phyloP scores from a whole-genome alignment of 2,797 vertebrate genomes.

The Philypnodon macrostomus region DNA sequence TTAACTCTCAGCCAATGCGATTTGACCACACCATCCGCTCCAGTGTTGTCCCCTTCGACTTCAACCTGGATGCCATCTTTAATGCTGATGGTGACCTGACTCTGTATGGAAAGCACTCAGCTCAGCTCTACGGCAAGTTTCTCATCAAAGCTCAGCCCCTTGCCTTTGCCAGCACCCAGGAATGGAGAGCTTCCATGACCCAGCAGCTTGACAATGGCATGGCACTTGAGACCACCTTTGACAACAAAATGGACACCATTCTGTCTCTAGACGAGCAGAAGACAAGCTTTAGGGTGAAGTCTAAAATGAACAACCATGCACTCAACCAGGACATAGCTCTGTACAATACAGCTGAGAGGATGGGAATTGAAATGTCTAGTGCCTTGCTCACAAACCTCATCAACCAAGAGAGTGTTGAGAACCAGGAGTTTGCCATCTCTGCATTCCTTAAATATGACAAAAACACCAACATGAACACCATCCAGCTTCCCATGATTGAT shows the following conservation, averaged over 20 bases:
- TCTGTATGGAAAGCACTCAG: slow-evolving; percentile 79
- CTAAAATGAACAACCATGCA: slow-evolving; percentile 83
- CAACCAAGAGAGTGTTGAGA: slow-evolving; percentile 60
- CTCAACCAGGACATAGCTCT: slow-evolving; percentile 80
- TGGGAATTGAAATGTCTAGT: slow-evolving; percentile 80
- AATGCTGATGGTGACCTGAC: slow-evolving; percentile 80
- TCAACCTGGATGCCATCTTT: slow-evolving; percentile 80
- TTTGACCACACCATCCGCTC: slow-evolving; percentile 81
- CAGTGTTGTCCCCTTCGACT: slow-evolving; percentile 80
- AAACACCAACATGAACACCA: slow-evolving; percentile 81
- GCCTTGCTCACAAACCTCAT: slow-evolving; percentile 78
- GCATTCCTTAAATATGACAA: slow-evolving; percentile 92
- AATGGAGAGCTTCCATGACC: slow-evolving; percentile 80
- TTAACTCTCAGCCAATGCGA: slow-evolving; percentile 80
- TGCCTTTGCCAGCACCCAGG: slow-evolving; percentile 81
- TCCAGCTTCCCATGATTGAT: slow-evolving; percentile 83
- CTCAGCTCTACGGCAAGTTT: slow-evolving; percentile 83
- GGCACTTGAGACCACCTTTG: slow-evolving; percentile 70
- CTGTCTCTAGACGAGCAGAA: slow-evolving; percentile 82
- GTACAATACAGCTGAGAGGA: slow-evolving; percentile 84
- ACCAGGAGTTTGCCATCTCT: slow-evolving; percentile 84
- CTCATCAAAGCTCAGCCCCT: slow-evolving; percentile 83
- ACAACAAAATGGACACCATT: slow-evolving; percentile 76
- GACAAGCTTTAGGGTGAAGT: slow-evolving; percentile 79
- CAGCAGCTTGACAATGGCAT: slow-evolving; percentile 64